Percentiles rank a stretch among this genome's conserved stretches.
phyloP scores from a whole-genome alignment of 2,888 invertebrate genomes.

The Tenthredo scrophulariae region DNA sequence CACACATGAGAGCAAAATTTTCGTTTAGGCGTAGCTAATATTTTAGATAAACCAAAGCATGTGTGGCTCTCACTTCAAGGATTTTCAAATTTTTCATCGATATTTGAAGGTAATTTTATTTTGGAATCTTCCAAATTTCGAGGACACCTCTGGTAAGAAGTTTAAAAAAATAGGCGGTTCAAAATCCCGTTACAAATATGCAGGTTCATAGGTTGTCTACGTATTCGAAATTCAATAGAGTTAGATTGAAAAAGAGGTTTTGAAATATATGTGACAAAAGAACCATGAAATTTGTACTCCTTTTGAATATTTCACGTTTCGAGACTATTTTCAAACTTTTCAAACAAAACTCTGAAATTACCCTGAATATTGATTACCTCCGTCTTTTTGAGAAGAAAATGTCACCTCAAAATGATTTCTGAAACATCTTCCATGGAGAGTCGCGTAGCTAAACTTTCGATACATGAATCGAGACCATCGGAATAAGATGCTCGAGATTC shows the following conservation, averaged over 20 bases:
- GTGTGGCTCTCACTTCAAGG: too few relatives aligned
- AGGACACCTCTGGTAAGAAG: too few relatives aligned
- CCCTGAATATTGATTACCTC: too few relatives aligned
- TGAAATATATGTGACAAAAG: neutral
- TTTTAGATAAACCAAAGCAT: too few relatives aligned
- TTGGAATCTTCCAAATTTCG: too few relatives aligned
- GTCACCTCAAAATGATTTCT: too few relatives aligned
- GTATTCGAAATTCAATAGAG: neutral
- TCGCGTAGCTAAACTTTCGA: neutral
- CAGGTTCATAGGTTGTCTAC: neutral
- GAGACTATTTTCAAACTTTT: neutral
- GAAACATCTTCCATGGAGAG: too few relatives aligned
- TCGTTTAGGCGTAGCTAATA: too few relatives aligned
- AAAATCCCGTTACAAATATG: neutral
- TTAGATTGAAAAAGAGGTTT: neutral
- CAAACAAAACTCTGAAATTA: neutral
- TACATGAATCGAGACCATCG: neutral
- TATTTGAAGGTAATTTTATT: too few relatives aligned
- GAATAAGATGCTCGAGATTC: neutral
- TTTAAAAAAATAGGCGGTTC: neutral
- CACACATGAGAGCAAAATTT: too few relatives aligned
- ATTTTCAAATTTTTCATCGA: too few relatives aligned
- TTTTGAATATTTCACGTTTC: neutral
- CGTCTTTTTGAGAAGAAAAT: too few relatives aligned
- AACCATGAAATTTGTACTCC: neutral